Evolutionary conservation across 2,888 invertebrate species (phyloP), one percentile per base, ranked within the genome.

Genomic region (Aporophyla lueneburgensis): DNA sequence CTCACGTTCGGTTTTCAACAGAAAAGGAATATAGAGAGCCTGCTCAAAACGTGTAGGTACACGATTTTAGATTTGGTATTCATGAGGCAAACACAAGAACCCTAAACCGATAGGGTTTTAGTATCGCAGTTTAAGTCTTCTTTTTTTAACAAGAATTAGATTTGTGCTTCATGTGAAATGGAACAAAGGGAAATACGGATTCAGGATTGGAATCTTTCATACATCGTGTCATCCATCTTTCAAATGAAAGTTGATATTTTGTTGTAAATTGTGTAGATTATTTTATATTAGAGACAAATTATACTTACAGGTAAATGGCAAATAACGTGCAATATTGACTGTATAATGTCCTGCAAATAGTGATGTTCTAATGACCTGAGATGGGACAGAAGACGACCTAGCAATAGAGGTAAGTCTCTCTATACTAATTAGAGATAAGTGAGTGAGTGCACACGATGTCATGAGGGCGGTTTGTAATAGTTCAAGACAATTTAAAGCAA

Each of bases 401-500:
- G 33, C 19, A 65, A 24, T 53, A 53, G 33, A 54, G 53, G 19
- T 21, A 27, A 46, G 19, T 16, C 33, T 21, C 66, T 76, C 9
- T 21, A 53, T 24, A 40, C 53, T 54, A 24, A 76, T 76, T 67
- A 66, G 24, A 33, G 33, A 33, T 33, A n/a, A n/a, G n/a, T 33
- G 3, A 33, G 33, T 33, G 1, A 33, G 33, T 33, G 66, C 24
- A 66, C 46, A 46, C n/a, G n/a, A n/a, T n/a, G n/a, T 53, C 16
- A 40, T 24, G 16, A 21, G 16, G 27, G 49, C 5, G 21, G 43
- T 21, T 53, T 40, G 19, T 40, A 33, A n/a, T n/a, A n/a, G n/a
- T n/a, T 5, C 14, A 7, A 14, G 12, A 27, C 27, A 6, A 54
- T 71, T 70, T 2, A 24, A 46, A 24, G 7, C 63, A 19, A 43